Base-by-base conservation (phyloP, 2,888 invertebrate genomes). In the Aleiodes alternator region DNA sequence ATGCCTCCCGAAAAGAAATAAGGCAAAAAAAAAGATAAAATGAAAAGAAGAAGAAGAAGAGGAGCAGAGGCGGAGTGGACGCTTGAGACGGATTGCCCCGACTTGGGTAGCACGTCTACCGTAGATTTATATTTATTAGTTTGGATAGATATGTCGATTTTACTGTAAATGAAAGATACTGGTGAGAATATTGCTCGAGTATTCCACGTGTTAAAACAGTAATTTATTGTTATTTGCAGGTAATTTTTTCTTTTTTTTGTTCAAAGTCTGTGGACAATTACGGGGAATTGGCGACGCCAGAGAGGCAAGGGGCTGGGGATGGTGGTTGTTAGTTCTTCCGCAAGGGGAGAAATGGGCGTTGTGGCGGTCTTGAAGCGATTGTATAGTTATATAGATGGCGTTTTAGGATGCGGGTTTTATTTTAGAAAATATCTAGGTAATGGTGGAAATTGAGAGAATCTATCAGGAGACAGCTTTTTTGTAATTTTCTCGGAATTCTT, bases 41-140 rank as follows among this genome's bases (percentile, higher is more conserved):
- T 31, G 34, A 59, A 12, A 34, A 72, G 51, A 61, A 31, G 53
- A 34, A 61, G 61, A 71, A 71, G 72, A 50, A 61, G 71, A 80
- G 81, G 79, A 82, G 80, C 78, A 16, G 31, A 82, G 85, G 84
- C 84, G 82, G 84, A 87, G 87, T 87, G 87, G 86, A 84, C 86
- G 86, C 87, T 87, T 85, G 87, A 87, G 87, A 87, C 87, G 83
- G 86, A 86, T 84, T 84, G 85, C 82, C 81, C 80, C 80, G 83
- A 82, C 83, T 81, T 68, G 79, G 77, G 73, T 78, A 78, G 31
- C 51, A 68, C 50, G 57, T 56, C 56, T 73, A 3, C 48, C 56
- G 53, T 50, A 57, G 73, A 73, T 73, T 73, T 73, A 68, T 73
- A 73, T 73, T 68, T 68, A 73, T 73, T 73, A 73, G 66, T 57